These are phyloP conservation scores for Orchesellides sinensis DNA, from an alignment of 2,888 invertebrate species.

Conservation along the genomic window DNA sequence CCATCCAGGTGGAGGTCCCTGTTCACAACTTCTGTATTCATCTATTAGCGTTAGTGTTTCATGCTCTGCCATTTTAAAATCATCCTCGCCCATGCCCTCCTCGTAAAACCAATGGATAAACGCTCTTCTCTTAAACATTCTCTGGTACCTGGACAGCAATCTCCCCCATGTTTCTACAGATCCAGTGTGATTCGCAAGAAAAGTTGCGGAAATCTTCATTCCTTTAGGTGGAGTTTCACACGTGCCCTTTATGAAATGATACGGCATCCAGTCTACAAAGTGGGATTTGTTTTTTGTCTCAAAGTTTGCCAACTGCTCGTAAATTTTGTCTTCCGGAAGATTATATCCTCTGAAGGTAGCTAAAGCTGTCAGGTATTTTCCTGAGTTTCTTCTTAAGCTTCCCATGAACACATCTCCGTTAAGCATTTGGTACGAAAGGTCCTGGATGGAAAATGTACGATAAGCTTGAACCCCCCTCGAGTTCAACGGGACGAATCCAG, in stretches of 20 bases:
- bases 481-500: slow-evolving; percentile 58
- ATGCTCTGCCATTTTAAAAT: slow-evolving; percentile 57
- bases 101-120: slow-evolving; percentile 62
- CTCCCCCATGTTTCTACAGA: slow-evolving; percentile 33
- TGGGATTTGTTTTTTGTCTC: slow-evolving; percentile 6
- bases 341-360: slow-evolving; percentile 34
- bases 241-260: slow-evolving; percentile 38
- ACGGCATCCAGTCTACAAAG: slow-evolving; percentile 55
- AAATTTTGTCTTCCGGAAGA: slow-evolving; percentile 17
- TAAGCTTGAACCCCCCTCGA: slow-evolving; percentile 66
- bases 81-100: slow-evolving; percentile 60
- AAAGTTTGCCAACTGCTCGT: not conserved
- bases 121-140: slow-evolving; percentile 49
- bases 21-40: slow-evolving; percentile 36
- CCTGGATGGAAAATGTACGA: slow-evolving; percentile 31
- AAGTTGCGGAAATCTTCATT: slow-evolving; percentile 50
- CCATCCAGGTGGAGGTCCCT: slow-evolving; percentile 3
- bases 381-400: not conserved
- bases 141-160: slow-evolving; percentile 8
- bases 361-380: slow-evolving; percentile 44
- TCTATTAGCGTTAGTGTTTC: too few species aligned
- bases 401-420: slow-evolving; percentile 19
- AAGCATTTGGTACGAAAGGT: slow-evolving; percentile 42
- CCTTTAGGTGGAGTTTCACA: slow-evolving; percentile 60
- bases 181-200: slow-evolving; percentile 58